These are phyloP conservation scores for Chrysolina oricalcia DNA, from an alignment of 2,888 invertebrate genomes.

Conservation along the genomic window DNA sequence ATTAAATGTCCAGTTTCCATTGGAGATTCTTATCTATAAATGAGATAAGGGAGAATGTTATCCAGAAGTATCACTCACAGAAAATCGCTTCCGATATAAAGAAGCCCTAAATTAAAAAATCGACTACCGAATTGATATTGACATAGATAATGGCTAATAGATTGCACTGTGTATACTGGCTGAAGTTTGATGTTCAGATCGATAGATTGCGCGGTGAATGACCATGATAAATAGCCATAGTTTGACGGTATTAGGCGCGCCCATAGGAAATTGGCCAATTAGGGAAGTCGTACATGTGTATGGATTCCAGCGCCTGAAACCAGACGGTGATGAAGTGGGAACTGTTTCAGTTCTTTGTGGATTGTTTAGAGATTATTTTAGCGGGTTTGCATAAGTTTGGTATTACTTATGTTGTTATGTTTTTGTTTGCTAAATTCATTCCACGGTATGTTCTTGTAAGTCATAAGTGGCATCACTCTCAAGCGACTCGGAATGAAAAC, in stretches of 20 bases:
- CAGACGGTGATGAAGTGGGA: not conserved
- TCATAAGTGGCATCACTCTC: no score
- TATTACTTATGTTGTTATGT: no score
- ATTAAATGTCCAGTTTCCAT: no score
- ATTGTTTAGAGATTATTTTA: not conserved
- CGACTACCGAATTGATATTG: conserved; percentile 1
- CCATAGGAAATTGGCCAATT: conserved; percentile 8
- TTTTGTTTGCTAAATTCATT: no score
- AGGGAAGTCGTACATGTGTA: not conserved
- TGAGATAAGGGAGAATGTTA: no score
- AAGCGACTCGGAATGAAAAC: no score
- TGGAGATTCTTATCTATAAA: no score
- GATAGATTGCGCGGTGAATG: not conserved
- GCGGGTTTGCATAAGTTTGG: no score
- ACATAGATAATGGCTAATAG: conserved; percentile 9
- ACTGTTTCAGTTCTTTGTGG: not conserved
- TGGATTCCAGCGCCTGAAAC: not conserved
- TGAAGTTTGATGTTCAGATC: not conserved
- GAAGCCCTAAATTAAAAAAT: conserved; percentile 5
- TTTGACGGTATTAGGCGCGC: conserved; percentile 10
- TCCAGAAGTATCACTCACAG: no score
- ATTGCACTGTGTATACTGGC: not conserved
- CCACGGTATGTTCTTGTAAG: no score
- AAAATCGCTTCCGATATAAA: not conserved
- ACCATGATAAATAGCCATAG: conserved; percentile 15